A percentile compares a stretch with the other conserved stretches of the same genome.
Conservation (phyloP, 1,140 invertebrate species). For the Lepidostoma basale region DNA sequence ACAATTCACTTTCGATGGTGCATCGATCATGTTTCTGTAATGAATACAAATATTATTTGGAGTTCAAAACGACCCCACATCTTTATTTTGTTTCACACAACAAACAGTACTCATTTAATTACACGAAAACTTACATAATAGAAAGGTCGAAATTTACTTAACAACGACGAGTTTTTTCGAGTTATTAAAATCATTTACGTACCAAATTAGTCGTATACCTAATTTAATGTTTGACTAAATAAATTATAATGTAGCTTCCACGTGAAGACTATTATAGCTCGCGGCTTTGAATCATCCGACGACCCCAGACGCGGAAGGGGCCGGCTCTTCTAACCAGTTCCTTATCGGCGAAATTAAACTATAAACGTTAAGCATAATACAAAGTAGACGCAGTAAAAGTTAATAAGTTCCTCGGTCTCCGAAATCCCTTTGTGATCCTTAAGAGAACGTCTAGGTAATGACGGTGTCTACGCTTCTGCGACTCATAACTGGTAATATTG, state of each 20-base stretch:
- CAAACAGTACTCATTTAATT: not conserved
- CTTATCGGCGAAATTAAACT: constrained; percentile 28
- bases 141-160: not conserved
- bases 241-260: not conserved
- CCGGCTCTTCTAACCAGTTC: not conserved
- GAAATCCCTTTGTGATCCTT: constrained; percentile 32
- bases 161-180: not conserved
- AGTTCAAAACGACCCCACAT: no score
- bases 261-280: not conserved
- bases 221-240: no score
- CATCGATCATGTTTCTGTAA: no score
- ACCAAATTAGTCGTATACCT: no score
- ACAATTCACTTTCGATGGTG: no score
- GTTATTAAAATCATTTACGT: no score
- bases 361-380: constrained; percentile 18
- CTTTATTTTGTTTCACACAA: not conserved
- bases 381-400: constrained; percentile 36
- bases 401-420: constrained; percentile 36
- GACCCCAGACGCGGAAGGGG: not conserved
- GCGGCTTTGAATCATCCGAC: not conserved
- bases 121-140: not conserved
- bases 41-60: no score
- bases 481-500: no score
- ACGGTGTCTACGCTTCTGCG: no score
- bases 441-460: not conserved